These are phyloP conservation scores for Danio tinwini DNA, from an alignment of 2,797 vertebrate species.

Conservation along the genomic window DNA sequence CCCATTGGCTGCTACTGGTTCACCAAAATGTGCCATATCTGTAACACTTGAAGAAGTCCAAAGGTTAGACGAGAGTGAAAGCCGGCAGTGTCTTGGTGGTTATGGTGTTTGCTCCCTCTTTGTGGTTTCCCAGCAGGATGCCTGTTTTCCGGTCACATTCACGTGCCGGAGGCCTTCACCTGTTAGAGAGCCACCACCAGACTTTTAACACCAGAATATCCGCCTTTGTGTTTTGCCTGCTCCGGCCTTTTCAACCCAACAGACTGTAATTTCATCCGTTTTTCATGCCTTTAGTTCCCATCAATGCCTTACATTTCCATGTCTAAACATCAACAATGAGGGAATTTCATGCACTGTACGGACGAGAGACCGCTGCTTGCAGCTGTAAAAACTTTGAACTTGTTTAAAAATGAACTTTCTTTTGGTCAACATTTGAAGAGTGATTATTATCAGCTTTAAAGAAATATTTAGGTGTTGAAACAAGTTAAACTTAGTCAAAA, in stretches of 20 bases:
- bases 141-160: conserved; percentile 72
- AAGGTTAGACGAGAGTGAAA: conserved; percentile 59
- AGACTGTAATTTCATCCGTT: conserved; percentile 92
- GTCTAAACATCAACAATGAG: conserved; percentile 82
- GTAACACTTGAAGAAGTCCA: conserved; percentile 63
- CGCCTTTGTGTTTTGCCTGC: conserved; percentile 77
- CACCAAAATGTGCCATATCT: conserved; percentile 65
- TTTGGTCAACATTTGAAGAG: neutral
- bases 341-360: conserved; percentile 84
- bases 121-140: conserved; percentile 75
- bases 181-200: conserved; percentile 81
- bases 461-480: neutral
- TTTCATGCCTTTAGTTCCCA: conserved; percentile 84
- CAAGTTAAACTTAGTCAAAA: neutral
- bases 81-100: conserved; percentile 76
- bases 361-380: conserved; percentile 61
- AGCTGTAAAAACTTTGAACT: conserved; percentile 23
- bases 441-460: neutral
- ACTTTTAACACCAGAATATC: conserved; percentile 75
- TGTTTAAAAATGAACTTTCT: neutral
- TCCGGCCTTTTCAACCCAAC: conserved; percentile 74
- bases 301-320: conserved; percentile 87
- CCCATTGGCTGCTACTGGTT: conserved; percentile 57
- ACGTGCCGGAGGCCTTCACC: conserved; percentile 79
- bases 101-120: conserved; percentile 71